phyloP scores from a whole-genome alignment of 2,113 vertebrate genomes.

The Microcebus jonahi region DNA sequence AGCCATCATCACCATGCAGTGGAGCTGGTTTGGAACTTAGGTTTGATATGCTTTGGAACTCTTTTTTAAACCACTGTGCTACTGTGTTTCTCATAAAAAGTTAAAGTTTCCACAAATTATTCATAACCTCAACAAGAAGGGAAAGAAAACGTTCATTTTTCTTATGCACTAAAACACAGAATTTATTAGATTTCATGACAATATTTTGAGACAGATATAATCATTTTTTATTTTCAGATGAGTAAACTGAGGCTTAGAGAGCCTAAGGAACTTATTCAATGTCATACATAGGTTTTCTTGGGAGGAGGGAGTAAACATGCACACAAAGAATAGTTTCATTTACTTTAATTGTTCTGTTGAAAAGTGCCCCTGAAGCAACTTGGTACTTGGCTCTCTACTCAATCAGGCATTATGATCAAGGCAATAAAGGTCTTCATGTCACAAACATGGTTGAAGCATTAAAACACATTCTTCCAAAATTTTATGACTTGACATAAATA shows the following conservation, averaged over 20 bases:
- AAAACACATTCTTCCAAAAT: neutral
- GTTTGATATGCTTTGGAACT: neutral
- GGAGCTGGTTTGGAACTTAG: neutral
- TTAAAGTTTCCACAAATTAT: neutral
- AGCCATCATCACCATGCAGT: neutral
- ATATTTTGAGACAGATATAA: neutral
- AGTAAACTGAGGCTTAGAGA: neutral
- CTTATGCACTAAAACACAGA: neutral
- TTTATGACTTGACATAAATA: neutral
- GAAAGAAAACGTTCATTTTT: neutral
- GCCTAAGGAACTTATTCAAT: neutral
- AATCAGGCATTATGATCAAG: neutral
- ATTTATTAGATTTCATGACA: neutral
- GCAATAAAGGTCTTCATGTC: neutral
- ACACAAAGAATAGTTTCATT: neutral
- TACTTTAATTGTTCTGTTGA: neutral
- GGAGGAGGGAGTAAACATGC: neutral
- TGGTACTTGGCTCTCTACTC: neutral
- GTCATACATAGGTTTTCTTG: neutral
- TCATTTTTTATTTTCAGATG: neutral
- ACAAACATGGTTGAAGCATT: neutral
- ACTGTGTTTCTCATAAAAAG: neutral
- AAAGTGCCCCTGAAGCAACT: neutral
- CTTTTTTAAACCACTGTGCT: neutral
- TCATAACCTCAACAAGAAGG: neutral